phyloP scores from a whole-genome alignment of 2,113 vertebrate genomes.

The Lanius ludovicianus region DNA sequence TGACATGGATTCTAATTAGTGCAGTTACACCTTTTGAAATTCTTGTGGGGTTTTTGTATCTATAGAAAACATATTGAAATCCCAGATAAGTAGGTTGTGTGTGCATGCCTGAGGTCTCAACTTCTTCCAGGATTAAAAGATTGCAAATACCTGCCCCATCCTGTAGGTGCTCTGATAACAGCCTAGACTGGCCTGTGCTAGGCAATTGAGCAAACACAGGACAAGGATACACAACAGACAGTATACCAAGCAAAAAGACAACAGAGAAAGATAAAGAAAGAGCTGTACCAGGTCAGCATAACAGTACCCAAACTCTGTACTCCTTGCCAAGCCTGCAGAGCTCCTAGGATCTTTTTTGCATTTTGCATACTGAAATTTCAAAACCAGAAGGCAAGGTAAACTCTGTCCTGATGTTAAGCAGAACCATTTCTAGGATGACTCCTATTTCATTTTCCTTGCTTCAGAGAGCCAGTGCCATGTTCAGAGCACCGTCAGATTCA shows the following conservation, averaged over 20 bases:
- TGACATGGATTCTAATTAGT: neutral
- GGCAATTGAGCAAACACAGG: neutral
- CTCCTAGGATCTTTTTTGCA: neutral
- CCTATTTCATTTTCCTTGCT: neutral
- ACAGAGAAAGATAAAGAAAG: neutral
- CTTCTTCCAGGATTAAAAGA: neutral
- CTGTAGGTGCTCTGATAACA: neutral
- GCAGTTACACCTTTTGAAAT: neutral
- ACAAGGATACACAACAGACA: neutral
- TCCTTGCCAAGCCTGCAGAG: neutral
- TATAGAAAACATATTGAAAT: neutral
- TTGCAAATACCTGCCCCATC: neutral
- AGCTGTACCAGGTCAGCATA: neutral
- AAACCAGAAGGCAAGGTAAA: neutral
- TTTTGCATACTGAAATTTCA: neutral
- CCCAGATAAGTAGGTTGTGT: neutral
- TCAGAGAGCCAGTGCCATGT: neutral
- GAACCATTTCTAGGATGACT: neutral
- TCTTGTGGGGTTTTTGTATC: neutral
- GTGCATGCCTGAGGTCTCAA: neutral
- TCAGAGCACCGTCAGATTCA: neutral
- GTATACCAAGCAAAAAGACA: neutral
- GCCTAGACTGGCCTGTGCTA: neutral
- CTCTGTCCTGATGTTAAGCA: neutral
- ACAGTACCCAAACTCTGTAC: neutral